Percentiles rank a stretch among this genome's conserved stretches.
These are phyloP conservation scores for Dugesia japonica DNA, from an alignment of 2,888 invertebrate genomes.

Conservation along the genomic window DNA sequence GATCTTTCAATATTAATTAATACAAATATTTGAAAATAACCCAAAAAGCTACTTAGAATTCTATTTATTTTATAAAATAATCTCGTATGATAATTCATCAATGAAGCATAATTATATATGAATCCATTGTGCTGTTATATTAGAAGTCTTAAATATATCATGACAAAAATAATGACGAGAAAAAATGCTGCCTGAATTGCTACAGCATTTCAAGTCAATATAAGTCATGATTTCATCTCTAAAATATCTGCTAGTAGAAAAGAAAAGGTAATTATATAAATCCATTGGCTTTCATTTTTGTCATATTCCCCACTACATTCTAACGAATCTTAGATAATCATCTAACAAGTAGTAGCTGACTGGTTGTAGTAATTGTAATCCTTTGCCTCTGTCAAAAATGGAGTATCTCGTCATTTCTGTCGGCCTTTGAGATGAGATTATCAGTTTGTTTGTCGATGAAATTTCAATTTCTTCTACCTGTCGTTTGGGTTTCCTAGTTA, in stretches of 20 bases:
- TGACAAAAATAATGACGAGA: too few relatives aligned
- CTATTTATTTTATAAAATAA: too few relatives aligned
- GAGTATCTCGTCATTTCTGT: neutral
- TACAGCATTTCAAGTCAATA: neutral
- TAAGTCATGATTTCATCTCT: neutral
- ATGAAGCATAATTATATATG: too few relatives aligned
- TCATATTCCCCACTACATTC: neutral
- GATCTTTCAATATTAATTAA: too few relatives aligned
- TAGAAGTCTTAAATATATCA: too few relatives aligned
- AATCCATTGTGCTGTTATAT: too few relatives aligned
- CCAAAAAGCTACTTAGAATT: too few relatives aligned
- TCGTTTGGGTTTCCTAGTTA: neutral
- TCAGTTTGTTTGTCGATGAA: neutral
- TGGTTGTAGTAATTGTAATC: neutral
- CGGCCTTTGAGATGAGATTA: neutral
- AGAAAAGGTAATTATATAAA: neutral
- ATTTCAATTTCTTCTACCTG: slow-evolving; percentile 1
- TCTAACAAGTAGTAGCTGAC: neutral
- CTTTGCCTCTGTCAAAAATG: neutral
- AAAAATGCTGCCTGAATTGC: too few relatives aligned
- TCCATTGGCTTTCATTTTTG: slow-evolving; percentile 1
- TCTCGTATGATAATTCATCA: too few relatives aligned
- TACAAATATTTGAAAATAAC: too few relatives aligned
- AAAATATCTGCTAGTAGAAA: neutral
- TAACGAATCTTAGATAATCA: neutral